phyloP scores from a whole-genome alignment of 2,797 vertebrate species.

The Podargus strigoides region DNA sequence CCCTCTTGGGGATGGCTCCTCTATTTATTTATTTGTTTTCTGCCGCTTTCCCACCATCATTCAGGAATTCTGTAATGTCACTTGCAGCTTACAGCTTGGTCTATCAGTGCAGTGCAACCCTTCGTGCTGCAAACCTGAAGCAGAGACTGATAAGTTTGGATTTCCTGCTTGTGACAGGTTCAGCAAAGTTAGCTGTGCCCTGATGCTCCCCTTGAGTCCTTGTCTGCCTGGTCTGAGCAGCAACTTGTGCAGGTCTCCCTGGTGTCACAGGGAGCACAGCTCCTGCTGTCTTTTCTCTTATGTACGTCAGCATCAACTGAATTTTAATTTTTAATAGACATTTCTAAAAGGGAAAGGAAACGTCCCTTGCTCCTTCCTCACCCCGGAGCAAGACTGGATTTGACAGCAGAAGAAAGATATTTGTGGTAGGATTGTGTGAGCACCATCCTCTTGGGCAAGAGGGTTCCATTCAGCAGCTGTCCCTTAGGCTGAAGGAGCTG shows the following conservation, averaged over 20 bases:
- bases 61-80: not conserved
- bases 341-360: constrained; percentile 3
- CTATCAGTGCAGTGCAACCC: not conserved
- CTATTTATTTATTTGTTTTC: constrained; percentile 15
- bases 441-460: not conserved
- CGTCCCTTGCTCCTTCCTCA: not conserved
- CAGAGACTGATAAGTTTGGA: not conserved
- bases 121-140: not conserved
- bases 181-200: not conserved
- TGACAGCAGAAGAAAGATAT: not conserved
- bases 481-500: not conserved
- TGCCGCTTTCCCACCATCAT: constrained; percentile 36
- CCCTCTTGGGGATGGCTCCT: constrained; percentile 17
- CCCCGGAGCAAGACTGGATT: not conserved
- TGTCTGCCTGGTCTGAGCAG: not conserved
- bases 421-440: constrained; percentile 34
- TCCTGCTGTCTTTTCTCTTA: not conserved
- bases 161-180: not conserved
- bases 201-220: not conserved
- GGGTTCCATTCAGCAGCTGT: not conserved
- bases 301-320: not conserved
- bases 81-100: not conserved
- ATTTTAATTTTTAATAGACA: not conserved
- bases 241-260: not conserved
- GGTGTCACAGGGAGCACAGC: not conserved